phyloP scores from a whole-genome alignment of 2,797 vertebrate genomes.

The Parotocinclus haroldoi region DNA sequence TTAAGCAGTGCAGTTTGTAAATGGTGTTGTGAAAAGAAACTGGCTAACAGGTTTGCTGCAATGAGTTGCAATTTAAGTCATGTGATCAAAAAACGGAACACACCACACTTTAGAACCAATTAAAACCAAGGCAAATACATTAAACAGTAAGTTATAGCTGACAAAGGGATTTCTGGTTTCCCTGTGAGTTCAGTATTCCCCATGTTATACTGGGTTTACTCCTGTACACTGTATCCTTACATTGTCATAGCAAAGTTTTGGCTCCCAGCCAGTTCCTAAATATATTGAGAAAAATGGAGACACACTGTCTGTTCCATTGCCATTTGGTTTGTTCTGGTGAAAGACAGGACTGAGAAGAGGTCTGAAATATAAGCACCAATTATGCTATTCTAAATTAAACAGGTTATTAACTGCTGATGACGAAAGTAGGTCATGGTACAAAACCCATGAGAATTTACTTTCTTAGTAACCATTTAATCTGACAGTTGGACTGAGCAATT shows the following conservation, averaged over 20 bases:
- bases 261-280: conserved; percentile 14
- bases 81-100: no score
- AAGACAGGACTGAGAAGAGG: conserved; percentile 9
- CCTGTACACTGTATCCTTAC: conserved; percentile 9
- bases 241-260: conserved; percentile 15
- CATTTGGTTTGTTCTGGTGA: conserved; percentile 7
- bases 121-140: neutral
- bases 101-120: neutral
- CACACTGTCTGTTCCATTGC: conserved; percentile 8
- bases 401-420: conserved; percentile 17
- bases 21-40: no score
- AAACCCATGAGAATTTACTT: conserved; percentile 3
- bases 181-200: neutral
- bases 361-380: conserved; percentile 19
- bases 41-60: no score
- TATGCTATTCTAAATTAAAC: conserved; percentile 14
- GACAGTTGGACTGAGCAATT: no score
- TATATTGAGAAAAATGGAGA: conserved; percentile 18
- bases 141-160: neutral
- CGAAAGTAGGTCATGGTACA: conserved; percentile 10
- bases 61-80: no score
- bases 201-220: neutral
- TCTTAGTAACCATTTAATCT: neutral
- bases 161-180: neutral
- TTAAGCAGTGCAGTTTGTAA: no score